Evolutionary conservation across 2,888 invertebrate genomes (phyloP).

Genomic region (Sphecodes monilicornis): DNA sequence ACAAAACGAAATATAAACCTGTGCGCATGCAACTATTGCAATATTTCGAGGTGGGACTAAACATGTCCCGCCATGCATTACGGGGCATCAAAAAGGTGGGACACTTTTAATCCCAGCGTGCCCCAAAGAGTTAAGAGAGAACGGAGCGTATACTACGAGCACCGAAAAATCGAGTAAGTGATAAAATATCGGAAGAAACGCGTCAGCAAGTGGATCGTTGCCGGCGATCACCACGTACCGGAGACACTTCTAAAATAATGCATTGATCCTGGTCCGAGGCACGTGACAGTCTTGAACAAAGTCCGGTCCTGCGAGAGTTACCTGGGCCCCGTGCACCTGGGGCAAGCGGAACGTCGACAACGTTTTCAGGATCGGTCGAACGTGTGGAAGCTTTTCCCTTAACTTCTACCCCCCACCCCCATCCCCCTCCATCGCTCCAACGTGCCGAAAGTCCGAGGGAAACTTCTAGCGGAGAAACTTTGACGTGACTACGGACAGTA

Average conservation of each 20-base stretch:
- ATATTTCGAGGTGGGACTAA: no score
- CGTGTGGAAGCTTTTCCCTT: constrained; percentile 48
- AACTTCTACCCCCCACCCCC: constrained; percentile 46
- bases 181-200: constrained; percentile 21
- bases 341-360: constrained; percentile 39
- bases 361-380: constrained; percentile 61
- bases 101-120: no score
- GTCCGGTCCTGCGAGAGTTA: constrained; percentile 56
- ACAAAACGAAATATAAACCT: no score
- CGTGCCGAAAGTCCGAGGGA: constrained; percentile 55
- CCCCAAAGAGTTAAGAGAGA: no score
- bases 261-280: constrained; percentile 46
- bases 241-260: constrained; percentile 61
- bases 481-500: constrained; percentile 47
- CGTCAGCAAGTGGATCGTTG: constrained; percentile 9
- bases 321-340: constrained; percentile 55
- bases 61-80: no score
- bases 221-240: constrained; percentile 13
- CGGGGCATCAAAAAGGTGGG: no score
- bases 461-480: constrained; percentile 35
- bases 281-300: constrained; percentile 52
- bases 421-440: no score
- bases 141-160: background rate
- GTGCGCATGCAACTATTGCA: no score
- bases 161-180: constrained; percentile 33